These are phyloP conservation scores for Oreochromis niloticus DNA, from an alignment of 2,113 vertebrate species.

Conservation along the genomic window DNA sequence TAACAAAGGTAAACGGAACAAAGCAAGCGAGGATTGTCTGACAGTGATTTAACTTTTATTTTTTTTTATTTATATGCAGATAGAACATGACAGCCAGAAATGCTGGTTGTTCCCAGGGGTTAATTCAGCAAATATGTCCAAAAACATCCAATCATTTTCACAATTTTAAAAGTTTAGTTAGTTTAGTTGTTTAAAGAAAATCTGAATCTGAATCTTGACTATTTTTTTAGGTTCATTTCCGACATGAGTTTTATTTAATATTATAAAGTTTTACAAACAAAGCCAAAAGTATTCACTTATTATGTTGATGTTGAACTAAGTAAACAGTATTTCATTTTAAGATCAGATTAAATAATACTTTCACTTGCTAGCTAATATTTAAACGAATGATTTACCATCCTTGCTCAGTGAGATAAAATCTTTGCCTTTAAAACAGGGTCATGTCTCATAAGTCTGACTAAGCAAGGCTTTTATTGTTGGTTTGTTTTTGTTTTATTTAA, in stretches of 20 bases:
- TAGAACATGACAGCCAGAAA: neutral
- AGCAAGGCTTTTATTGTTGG: neutral
- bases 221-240: neutral
- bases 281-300: neutral
- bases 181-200: neutral
- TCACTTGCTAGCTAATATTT: neutral
- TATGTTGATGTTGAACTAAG: neutral
- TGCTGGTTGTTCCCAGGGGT: neutral
- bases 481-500: neutral
- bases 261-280: neutral
- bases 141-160: neutral
- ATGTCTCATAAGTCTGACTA: neutral
- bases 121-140: neutral
- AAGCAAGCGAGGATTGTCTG: neutral
- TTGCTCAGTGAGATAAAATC: neutral
- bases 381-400: neutral
- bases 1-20: neutral
- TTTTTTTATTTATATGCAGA: neutral
- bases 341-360: neutral
- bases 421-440: neutral
- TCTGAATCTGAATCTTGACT: neutral
- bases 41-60: neutral
- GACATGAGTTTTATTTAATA: neutral
- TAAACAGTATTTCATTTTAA: neutral
- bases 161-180: neutral